Percentiles rank a stretch among this genome's conserved stretches.
Conservation (phyloP, 2,797 vertebrate genomes). For the Molossus molossus region DNA sequence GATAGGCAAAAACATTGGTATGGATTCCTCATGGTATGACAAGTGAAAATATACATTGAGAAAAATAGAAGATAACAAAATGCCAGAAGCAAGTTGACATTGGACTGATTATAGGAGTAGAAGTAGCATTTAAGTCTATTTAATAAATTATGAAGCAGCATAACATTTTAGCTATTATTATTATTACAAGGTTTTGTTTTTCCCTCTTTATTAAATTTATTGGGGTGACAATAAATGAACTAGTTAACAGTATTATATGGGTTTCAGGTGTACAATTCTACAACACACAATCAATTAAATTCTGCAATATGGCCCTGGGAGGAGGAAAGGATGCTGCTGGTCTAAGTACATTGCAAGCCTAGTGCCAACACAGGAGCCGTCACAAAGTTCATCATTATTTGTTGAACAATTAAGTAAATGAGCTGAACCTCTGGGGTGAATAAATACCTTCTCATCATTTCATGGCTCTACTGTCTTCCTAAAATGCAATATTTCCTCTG, state of each 20-base stretch:
- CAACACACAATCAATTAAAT: neutral
- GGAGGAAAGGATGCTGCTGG: neutral
- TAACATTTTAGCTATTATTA: neutral
- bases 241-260: neutral
- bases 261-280: neutral
- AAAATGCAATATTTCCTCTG: neutral
- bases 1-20: neutral
- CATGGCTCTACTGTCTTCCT: neutral
- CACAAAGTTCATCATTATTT: neutral
- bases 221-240: neutral
- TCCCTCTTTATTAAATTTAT: neutral
- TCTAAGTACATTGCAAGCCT: neutral
- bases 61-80: neutral
- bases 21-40: neutral
- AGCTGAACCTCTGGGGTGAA: neutral
- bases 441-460: neutral
- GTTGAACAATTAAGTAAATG: conserved; percentile 33
- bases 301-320: neutral
- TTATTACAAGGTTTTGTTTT: neutral
- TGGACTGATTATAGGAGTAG: neutral
- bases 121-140: neutral
- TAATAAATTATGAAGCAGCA: neutral
- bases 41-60: neutral
- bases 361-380: neutral
- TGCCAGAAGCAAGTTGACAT: neutral